phyloP scores from a whole-genome alignment of 2,113 vertebrate species.

The Emberiza fucata region DNA sequence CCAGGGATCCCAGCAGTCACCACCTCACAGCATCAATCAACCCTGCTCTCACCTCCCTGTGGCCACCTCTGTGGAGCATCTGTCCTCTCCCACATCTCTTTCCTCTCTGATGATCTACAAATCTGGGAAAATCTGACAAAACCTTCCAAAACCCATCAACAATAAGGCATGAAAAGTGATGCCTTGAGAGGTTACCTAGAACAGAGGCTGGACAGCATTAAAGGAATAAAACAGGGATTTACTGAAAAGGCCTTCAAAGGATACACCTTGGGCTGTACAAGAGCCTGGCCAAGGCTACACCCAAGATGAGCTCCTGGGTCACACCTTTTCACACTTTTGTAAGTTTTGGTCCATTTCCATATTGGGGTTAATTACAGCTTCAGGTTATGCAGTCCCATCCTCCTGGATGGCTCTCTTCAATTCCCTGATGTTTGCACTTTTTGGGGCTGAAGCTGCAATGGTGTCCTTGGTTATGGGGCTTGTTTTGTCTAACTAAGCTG shows the following conservation, averaged over 20 bases:
- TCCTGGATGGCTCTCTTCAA: background rate
- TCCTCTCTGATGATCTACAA: background rate
- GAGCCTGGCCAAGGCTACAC: background rate
- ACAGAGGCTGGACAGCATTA: background rate
- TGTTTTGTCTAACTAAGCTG: background rate
- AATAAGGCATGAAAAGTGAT: background rate
- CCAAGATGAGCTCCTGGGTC: background rate
- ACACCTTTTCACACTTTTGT: background rate
- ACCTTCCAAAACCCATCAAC: background rate
- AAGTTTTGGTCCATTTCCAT: background rate
- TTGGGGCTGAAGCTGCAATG: background rate
- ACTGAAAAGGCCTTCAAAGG: background rate
- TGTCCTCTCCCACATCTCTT: background rate
- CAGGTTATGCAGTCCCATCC: background rate
- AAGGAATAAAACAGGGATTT: background rate
- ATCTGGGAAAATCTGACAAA: background rate
- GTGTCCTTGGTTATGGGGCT: background rate
- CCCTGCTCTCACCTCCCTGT: background rate
- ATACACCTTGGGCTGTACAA: background rate
- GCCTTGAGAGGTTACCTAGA: background rate
- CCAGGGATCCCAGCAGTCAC: background rate
- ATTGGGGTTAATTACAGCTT: background rate
- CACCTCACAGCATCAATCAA: background rate
- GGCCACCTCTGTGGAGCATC: background rate
- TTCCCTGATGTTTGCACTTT: background rate